phyloP scores from a whole-genome alignment of 2,888 invertebrate genomes.

The Linnaemya vulpina region DNA sequence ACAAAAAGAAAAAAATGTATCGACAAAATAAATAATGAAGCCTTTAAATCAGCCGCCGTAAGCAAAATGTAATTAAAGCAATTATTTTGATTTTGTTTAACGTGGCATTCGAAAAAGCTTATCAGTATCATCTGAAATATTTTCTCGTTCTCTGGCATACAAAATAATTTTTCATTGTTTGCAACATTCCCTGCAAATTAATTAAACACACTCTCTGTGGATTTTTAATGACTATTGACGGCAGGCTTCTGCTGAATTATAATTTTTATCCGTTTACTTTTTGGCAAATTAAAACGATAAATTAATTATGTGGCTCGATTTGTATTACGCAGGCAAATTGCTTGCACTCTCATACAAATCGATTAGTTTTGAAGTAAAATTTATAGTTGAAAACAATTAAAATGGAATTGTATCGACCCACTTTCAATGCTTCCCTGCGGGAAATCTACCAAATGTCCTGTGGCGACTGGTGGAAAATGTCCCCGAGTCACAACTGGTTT shows the following conservation, averaged over 20 bases:
- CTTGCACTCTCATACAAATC: too few relatives aligned
- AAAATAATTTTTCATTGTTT: constrained; percentile 37
- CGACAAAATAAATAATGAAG: not conserved
- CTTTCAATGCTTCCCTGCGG: too few relatives aligned
- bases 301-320: constrained; percentile 31
- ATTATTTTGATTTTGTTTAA: constrained; percentile 22
- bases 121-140: constrained; percentile 22
- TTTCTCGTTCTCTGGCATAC: constrained; percentile 15
- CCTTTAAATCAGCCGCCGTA: constrained; percentile 48
- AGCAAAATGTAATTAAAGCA: constrained; percentile 20
- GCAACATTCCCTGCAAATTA: constrained; percentile 15
- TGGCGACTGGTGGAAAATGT: too few relatives aligned
- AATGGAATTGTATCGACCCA: too few relatives aligned
- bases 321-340: not conserved
- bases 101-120: not conserved
- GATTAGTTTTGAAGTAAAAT: too few relatives aligned
- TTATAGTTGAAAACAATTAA: too few relatives aligned
- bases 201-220: constrained; percentile 24
- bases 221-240: constrained; percentile 16
- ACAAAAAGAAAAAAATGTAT: not conserved
- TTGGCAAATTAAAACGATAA: constrained; percentile 29
- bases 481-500: too few relatives aligned
- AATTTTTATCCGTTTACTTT: not conserved
- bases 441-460: too few relatives aligned
- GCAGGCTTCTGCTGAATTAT: not conserved